These are phyloP conservation scores for Struthidea cinerea DNA, from an alignment of 2,113 vertebrate genomes.

Conservation along the genomic window DNA sequence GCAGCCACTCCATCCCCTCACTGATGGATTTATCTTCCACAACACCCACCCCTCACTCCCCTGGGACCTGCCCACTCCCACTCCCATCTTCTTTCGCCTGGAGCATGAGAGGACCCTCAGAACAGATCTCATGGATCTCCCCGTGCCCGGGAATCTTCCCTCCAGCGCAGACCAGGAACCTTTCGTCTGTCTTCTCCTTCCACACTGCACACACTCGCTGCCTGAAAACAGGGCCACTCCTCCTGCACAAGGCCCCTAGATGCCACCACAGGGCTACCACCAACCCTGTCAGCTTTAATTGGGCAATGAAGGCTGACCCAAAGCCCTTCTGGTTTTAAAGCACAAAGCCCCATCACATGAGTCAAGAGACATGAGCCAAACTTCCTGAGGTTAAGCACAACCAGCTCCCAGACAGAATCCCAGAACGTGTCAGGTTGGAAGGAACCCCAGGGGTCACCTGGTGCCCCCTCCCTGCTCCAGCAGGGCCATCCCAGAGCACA, in stretches of 20 bases:
- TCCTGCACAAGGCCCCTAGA: not conserved
- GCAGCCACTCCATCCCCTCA: not conserved
- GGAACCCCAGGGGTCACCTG: not conserved
- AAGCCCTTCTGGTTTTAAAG: not conserved
- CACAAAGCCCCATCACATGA: rapidly evolving
- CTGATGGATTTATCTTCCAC: not conserved
- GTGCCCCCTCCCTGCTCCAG: not conserved
- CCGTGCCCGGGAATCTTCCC: not conserved
- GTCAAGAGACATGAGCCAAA: not conserved
- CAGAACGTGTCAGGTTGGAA: not conserved
- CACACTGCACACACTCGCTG: rapidly evolving
- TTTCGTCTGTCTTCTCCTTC: not conserved
- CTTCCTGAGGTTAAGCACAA: not conserved
- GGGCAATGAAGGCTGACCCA: not conserved
- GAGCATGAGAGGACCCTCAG: not conserved
- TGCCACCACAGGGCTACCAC: not conserved
- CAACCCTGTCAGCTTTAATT: not conserved
- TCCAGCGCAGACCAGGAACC: not conserved
- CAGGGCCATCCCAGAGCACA: not conserved
- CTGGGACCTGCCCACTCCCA: not conserved
- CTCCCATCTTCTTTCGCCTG: not conserved
- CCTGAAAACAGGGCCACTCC: not conserved
- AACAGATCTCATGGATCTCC: not conserved
- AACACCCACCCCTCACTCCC: not conserved
- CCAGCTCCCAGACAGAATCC: not conserved